Base-by-base conservation (phyloP, 2,888 invertebrate genomes). In the Drosophila aldrichi region DNA sequence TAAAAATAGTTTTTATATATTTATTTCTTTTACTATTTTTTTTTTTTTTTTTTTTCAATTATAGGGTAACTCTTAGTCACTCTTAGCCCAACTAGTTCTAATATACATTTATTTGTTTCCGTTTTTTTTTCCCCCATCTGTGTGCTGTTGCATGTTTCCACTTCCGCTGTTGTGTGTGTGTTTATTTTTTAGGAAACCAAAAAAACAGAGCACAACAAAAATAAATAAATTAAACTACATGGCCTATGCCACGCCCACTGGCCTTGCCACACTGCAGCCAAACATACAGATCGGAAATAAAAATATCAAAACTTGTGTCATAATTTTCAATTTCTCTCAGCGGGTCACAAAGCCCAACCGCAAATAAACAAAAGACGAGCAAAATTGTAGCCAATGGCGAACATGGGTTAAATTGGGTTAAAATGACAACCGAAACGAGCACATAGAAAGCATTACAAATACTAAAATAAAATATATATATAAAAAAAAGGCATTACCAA, bases 391-490 rank as follows among this genome's bases (percentile, higher is more conserved):
- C 51, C 55, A 63, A 41, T 5, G 78, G 64, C 83, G 40, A 63
- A 51, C 80, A 79, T 79, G 74, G 81, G 68, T 70, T 77, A 84
- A 34, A 79, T 78, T 88, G 72, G 88, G 83, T 82, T 88, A 88
- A 86, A 85, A 82, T 82, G 88, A 88, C 88, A 88, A 70, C 43
- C 71, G 36, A 64, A 82, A 70, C 63, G 77, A 59, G 83, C 56
- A 66, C 69, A 62, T 16, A 29, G 29, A 40, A 70, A 36, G 2
- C 51, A 54, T 55, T 49, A 25, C 20, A 40, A 20, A 57, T 46
- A 36, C n/a, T 58, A 16, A 32, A 25, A 61, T 29, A 43, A 36
- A 59, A 59, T 32, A 8, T 7, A 36, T 29, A 29, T 4, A 29
- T 29, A 29, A 29, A 32, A 32, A 32, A 32, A 32, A 57, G 48